Conservation (phyloP, 2,797 vertebrate species). For the Tiaroga cobitis region DNA sequence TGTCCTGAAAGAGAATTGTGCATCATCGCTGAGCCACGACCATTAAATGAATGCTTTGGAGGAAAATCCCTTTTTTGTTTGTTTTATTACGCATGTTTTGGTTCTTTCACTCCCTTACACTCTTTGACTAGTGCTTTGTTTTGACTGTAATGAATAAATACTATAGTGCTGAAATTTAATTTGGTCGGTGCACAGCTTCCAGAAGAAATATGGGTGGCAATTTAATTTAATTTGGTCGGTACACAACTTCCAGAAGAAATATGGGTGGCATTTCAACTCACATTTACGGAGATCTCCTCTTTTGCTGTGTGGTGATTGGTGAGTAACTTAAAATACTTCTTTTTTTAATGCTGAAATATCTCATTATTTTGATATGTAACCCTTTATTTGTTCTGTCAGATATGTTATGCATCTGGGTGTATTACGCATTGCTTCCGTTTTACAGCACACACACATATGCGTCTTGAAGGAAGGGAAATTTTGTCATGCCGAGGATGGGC, state of each 20-base stretch:
- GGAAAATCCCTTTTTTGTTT: conserved; percentile 26
- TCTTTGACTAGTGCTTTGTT: not conserved
- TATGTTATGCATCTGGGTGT: not conserved
- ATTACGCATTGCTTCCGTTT: conserved; percentile 10
- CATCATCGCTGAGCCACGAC: conserved; percentile 39
- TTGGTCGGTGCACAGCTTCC: not conserved
- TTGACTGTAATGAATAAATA: not conserved
- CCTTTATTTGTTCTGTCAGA: not conserved
- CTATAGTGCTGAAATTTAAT: not conserved
- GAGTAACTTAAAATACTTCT: not conserved
- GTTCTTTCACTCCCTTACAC: not conserved
- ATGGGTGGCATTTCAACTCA: not conserved
- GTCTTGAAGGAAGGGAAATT: conserved; percentile 55
- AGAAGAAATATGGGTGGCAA: not conserved
- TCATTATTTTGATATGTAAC: not conserved
- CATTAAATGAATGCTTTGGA: conserved; percentile 56
- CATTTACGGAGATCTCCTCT: not conserved
- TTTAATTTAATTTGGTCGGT: not conserved
- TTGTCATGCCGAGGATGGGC: conserved; percentile 60
- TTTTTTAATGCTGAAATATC: not conserved
- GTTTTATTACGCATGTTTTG: conserved; percentile 13
- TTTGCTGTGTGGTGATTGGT: not conserved
- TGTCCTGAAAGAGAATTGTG: conserved; percentile 41
- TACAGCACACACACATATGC: not conserved
- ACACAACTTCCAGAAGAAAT: not conserved